These are phyloP conservation scores for Eolophus roseicapilla DNA, from an alignment of 2,113 vertebrate genomes.

Conservation along the genomic window DNA sequence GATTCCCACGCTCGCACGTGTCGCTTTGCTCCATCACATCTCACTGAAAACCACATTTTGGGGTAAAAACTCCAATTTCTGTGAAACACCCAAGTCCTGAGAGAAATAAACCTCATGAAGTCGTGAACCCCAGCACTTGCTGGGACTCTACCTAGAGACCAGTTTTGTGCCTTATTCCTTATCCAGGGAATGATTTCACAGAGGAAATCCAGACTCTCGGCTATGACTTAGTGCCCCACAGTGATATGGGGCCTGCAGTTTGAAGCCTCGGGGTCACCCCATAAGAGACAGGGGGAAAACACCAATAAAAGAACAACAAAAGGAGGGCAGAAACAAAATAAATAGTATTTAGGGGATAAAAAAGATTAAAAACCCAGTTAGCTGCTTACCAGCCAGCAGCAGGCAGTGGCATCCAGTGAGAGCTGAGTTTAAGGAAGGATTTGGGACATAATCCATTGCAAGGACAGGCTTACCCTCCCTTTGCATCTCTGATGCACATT, in stretches of 20 bases:
- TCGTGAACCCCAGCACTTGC: neutral
- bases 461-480: neutral
- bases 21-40: neutral
- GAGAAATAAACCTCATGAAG: neutral
- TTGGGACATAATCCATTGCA: neutral
- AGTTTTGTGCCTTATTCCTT: neutral
- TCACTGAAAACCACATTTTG: accelerated
- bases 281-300: neutral
- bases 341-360: neutral
- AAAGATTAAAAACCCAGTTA: neutral
- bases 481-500: neutral
- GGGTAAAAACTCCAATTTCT: neutral
- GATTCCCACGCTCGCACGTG: accelerated
- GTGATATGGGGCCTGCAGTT: neutral
- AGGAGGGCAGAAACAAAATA: neutral
- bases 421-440: neutral
- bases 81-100: neutral
- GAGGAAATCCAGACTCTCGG: neutral
- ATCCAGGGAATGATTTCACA: accelerated
- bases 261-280: neutral
- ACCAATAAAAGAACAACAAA: neutral
- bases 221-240: accelerated
- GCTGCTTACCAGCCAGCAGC: neutral
- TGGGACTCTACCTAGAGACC: neutral
- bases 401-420: neutral